Evolutionary conservation across 2,888 invertebrate species (phyloP), one percentile per base, ranked within the genome.

Genomic region (Lochmaea crataegi): DNA sequence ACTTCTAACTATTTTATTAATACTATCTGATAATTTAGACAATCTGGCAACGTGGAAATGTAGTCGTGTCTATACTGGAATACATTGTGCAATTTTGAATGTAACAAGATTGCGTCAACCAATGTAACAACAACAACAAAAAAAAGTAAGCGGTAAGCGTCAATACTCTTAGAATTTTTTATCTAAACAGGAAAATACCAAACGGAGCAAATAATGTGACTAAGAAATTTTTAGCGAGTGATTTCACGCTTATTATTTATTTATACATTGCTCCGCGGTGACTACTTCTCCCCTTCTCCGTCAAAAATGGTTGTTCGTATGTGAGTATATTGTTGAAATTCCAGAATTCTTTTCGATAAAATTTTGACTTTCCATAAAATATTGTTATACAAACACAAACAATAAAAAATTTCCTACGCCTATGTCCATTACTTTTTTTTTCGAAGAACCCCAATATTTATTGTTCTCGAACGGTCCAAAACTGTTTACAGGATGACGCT

Each of bases 171-270:
- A 51, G 51, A 16, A 7, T 0, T 14, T 51, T 51, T 51, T 16
- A 2, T 16, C 16, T 14, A 51, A 51, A 51, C 51, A 51, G 51
- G 51, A 51, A 51, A 51, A n/a, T 51, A 51, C n/a, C n/a, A 14
- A 51, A 51, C 51, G 6, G 51, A 51, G 51, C n/a, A 51, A 51
- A 51, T 51, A 51, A 51, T 51, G 5, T 51, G 51, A 51, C n/a
- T 51, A 51, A 51, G 12, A 16, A 5, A 14, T 51, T 51, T n/a
- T 51, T 51, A 7, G 14, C 51, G 14, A n/a, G 14, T 51, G n/a
- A 51, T n/a, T 51, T 51, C 7, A 51, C n/a, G 51, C 14, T 51
- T 7, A n/a, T 51, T n/a, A 5, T 14, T 7, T n/a, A 51, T n/a
- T 12, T n/a, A n/a, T n/a, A n/a, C 45, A 45, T 45, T 45, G 12